These are phyloP conservation scores for Notodonta dromedarius DNA, from an alignment of 2,888 invertebrate genomes.

Conservation along the genomic window DNA sequence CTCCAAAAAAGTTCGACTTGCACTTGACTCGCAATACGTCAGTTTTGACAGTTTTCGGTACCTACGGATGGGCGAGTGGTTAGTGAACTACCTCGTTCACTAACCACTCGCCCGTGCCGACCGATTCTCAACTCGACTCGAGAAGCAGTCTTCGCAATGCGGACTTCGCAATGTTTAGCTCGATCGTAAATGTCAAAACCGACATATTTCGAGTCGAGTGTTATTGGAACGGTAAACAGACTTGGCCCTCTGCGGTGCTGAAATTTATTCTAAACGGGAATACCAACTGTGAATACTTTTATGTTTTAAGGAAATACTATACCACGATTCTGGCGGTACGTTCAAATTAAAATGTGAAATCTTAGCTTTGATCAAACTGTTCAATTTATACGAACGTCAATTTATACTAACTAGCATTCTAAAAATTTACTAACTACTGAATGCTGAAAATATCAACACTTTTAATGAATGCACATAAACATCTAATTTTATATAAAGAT, in stretches of 20 bases:
- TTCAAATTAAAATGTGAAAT: slow-evolving; percentile 12
- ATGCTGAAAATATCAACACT: slow-evolving; percentile 75
- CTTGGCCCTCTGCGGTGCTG: slow-evolving; percentile 33
- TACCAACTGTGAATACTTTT: slow-evolving; percentile 38
- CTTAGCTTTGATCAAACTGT: slow-evolving; percentile 48
- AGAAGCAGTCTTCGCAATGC: no score
- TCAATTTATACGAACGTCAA: slow-evolving; percentile 57
- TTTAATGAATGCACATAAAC: slow-evolving; percentile 76
- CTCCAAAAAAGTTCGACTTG: no score
- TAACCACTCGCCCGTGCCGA: no score
- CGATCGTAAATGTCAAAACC: no score
- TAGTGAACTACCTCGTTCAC: no score
- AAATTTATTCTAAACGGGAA: slow-evolving; percentile 32
- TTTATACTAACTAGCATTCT: slow-evolving; percentile 83
- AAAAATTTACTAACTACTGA: slow-evolving; percentile 83
- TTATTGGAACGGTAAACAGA: no score
- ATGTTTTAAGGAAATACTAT: slow-evolving; percentile 41
- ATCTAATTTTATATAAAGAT: slow-evolving; percentile 74
- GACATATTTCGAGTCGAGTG: no score
- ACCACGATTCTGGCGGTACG: slow-evolving; percentile 36
- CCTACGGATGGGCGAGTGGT: no score
- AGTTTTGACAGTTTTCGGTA: no score
- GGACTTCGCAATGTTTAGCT: no score
- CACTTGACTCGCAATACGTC: no score
- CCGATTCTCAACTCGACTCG: no score